A percentile compares a stretch with the other conserved stretches of the same genome.
phyloP scores from a whole-genome alignment of 2,888 invertebrate genomes.

The Parnassius smintheus region DNA sequence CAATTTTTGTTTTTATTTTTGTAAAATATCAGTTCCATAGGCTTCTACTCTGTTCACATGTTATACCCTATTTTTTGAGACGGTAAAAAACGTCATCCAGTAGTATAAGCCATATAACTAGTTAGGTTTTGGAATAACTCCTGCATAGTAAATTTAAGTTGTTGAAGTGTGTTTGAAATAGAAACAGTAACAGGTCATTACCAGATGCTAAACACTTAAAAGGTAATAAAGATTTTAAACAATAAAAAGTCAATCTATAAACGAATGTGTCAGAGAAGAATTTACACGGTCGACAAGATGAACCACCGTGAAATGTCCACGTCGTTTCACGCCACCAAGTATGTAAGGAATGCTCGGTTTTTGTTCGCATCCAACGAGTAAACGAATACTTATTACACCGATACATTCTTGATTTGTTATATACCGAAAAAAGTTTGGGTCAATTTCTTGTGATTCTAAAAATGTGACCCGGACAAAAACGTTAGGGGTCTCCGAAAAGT shows the following conservation, averaged over 20 bases:
- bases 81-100: too few relatives aligned
- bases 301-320: conserved; percentile 61
- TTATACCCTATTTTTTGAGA: too few relatives aligned
- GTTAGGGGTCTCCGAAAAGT: background rate
- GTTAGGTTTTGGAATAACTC: too few relatives aligned
- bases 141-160: too few relatives aligned
- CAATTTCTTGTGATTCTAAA: conserved; percentile 21
- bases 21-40: too few relatives aligned
- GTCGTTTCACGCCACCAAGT: conserved; percentile 51
- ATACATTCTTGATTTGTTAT: conserved; percentile 58
- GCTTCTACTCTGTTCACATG: too few relatives aligned
- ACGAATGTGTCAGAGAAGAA: conserved; percentile 46
- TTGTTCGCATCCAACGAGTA: conserved; percentile 49
- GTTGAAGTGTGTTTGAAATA: too few relatives aligned
- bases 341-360: conserved; percentile 68
- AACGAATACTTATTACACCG: conserved; percentile 51
- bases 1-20: too few relatives aligned
- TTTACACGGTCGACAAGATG: conserved; percentile 57
- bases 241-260: conserved; percentile 23
- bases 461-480: conserved; percentile 21
- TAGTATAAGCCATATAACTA: too few relatives aligned
- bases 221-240: conserved; percentile 11
- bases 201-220: background rate
- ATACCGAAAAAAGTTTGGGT: conserved; percentile 39
- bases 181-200: too few relatives aligned